Conservation (phyloP, 2,888 invertebrate species). For the Parelbella ahira region DNA sequence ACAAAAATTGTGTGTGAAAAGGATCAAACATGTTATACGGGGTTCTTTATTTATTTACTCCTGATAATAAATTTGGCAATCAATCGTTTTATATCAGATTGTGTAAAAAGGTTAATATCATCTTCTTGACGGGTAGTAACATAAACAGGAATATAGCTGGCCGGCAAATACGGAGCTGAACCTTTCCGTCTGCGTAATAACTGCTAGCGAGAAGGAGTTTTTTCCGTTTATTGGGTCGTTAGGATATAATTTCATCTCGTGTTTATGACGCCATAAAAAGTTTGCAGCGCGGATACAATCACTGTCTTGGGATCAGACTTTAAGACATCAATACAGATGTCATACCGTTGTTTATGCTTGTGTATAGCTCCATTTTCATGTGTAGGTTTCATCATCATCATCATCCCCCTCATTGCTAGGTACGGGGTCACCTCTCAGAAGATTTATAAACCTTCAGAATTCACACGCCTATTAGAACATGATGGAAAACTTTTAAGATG, state of each 20-base stretch:
- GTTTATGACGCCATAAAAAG: constrained; percentile 74
- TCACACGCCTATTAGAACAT: too few species aligned
- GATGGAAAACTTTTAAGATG: too few species aligned
- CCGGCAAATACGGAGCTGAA: constrained; percentile 30
- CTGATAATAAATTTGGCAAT: constrained; percentile 17
- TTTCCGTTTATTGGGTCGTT: constrained; percentile 75
- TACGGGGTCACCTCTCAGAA: too few species aligned
- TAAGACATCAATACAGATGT: constrained; percentile 7
- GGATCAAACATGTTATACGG: too few species aligned
- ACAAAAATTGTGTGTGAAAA: too few species aligned
- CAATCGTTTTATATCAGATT: constrained; percentile 22
- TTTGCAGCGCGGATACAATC: constrained; percentile 69
- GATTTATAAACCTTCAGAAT: too few species aligned
- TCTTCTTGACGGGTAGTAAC: constrained; percentile 22
- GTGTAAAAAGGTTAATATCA: constrained; percentile 23
- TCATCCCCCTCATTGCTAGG: too few species aligned
- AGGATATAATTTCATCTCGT: constrained; percentile 78
- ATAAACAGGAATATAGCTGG: constrained; percentile 26
- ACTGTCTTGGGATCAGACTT: constrained; percentile 46
- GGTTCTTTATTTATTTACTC: constrained; percentile 1
- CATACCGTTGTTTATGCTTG: neutral
- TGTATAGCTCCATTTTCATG: too few species aligned
- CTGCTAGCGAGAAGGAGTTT: constrained; percentile 64
- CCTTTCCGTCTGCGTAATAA: constrained; percentile 63
- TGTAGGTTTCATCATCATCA: too few species aligned